Percentiles rank a stretch among this genome's conserved stretches.
phyloP scores from a whole-genome alignment of 92 coral and sea anemone species.

The Bergia sp. region DNA sequence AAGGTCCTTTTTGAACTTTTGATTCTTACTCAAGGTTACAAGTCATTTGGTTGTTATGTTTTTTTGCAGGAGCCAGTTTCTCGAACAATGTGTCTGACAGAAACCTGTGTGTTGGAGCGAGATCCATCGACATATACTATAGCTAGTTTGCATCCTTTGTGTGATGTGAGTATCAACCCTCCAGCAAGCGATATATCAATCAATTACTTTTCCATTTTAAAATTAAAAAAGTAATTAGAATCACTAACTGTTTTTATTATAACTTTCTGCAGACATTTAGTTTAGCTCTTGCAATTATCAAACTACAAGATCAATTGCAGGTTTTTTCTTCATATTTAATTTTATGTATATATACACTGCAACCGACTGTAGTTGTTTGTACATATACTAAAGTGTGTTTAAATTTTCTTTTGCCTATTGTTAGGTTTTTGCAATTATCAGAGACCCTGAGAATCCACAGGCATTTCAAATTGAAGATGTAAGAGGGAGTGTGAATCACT shows the following conservation, averaged over 20 bases:
- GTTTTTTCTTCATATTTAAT: no score
- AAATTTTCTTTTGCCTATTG: conserved; percentile 4
- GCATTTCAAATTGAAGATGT: conserved; percentile 78
- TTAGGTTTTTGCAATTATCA: conserved; percentile 89
- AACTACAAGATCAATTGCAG: no score
- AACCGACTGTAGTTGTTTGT: not conserved
- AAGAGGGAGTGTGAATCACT: conserved; percentile 75
- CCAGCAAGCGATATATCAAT: not conserved
- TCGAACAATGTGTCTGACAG: conserved; percentile 93
- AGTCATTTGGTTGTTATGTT: not conserved
- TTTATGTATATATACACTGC: no score
- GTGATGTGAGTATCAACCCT: conserved; percentile 73
- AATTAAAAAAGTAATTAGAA: no score
- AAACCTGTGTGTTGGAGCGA: conserved; percentile 91
- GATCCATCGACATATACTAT: conserved; percentile 98
- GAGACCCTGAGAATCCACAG: conserved; percentile 89
- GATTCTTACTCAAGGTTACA: no score
- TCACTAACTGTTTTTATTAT: not conserved
- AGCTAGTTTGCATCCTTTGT: conserved; percentile 84
- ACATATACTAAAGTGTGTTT: no score
- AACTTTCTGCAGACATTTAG: no score
- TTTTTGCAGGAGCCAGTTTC: conserved; percentile 81
- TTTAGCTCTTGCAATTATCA: no score
- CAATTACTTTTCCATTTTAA: not conserved
- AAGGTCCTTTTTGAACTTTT: no score